A percentile compares a stretch with the other conserved stretches of the same genome.
Evolutionary conservation across 2,113 vertebrate species (phyloP).

Genomic region (Malurus melanocephalus): DNA sequence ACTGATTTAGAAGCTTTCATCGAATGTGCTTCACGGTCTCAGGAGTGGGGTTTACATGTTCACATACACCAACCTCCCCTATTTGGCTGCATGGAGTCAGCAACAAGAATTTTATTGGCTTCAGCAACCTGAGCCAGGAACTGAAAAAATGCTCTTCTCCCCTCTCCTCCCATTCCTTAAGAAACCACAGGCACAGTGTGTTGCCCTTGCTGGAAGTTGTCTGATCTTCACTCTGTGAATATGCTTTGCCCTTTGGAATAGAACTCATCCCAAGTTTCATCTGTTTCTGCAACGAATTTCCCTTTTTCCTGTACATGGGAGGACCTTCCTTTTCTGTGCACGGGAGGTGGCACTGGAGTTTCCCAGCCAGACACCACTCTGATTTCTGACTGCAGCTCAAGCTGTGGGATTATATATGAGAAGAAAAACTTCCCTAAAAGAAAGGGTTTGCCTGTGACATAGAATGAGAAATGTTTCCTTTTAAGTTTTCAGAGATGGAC

Average conservation of each 20-base stretch:
- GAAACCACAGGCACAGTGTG: neutral
- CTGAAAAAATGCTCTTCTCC: conserved; percentile 3
- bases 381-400: neutral
- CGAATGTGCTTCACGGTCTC: neutral
- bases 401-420: neutral
- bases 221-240: neutral
- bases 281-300: neutral
- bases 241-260: neutral
- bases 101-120: neutral
- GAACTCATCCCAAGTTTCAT: neutral
- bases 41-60: neutral
- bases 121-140: neutral
- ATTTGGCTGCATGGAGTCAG: neutral
- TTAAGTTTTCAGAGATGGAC: neutral
- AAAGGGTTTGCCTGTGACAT: neutral
- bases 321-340: neutral
- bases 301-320: neutral
- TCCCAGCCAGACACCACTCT: neutral
- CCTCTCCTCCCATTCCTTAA: neutral
- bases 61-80: neutral
- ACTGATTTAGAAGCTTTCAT: conserved; percentile 15
- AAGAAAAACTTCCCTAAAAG: neutral
- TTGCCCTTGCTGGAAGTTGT: neutral
- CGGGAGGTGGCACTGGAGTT: neutral
- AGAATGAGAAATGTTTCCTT: neutral